Percentiles rank a stretch among this genome's conserved stretches.
These are phyloP conservation scores for Gavia stellata DNA, from an alignment of 2,113 vertebrate species.

Conservation along the genomic window DNA sequence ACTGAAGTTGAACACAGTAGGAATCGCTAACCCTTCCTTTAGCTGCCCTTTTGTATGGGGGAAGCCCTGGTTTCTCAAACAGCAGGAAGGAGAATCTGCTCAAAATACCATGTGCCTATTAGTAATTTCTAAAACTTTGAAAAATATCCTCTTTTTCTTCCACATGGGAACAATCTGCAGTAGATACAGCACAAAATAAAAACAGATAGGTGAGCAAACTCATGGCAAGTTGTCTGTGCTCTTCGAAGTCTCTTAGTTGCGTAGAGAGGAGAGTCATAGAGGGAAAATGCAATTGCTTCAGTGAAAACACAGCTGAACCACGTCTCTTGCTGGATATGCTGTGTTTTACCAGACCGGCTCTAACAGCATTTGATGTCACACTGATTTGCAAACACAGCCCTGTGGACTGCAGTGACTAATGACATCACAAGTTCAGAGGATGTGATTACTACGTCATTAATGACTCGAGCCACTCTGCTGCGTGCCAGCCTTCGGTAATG, in stretches of 20 bases:
- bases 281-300: neutral
- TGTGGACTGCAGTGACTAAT: neutral
- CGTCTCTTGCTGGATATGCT: neutral
- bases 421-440: neutral
- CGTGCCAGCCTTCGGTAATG: neutral
- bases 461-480: neutral
- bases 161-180: neutral
- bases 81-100: neutral
- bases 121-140: neutral
- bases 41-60: neutral
- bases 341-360: neutral
- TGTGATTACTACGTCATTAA: accelerated
- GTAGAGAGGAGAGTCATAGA: neutral
- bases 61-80: neutral
- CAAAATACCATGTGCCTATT: neutral
- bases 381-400: neutral
- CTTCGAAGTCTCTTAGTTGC: neutral
- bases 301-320: neutral
- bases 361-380: neutral
- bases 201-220: neutral
- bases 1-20: neutral
- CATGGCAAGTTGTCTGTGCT: neutral
- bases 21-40: neutral
- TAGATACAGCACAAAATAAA: neutral
- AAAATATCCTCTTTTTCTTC: neutral